Conservation (phyloP, 2,797 vertebrate species). For the Yasuhikotakia modesta region DNA sequence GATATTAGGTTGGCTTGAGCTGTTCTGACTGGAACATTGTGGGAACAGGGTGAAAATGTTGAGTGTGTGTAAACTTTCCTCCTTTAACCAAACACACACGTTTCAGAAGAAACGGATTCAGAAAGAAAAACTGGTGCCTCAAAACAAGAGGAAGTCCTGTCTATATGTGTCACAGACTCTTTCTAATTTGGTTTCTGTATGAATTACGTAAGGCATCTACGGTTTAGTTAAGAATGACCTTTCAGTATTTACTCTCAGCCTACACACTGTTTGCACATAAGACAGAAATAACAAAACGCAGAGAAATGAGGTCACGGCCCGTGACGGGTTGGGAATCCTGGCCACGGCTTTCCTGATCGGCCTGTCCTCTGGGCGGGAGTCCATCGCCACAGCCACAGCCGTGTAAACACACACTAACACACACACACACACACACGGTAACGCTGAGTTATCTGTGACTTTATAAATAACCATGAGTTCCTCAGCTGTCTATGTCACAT, state of each 20-base stretch:
- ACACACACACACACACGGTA: too few relatives aligned
- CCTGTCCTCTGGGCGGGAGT: constrained; percentile 52
- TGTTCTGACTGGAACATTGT: constrained; percentile 27
- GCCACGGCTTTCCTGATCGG: constrained; percentile 50
- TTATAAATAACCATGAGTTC: constrained; percentile 69
- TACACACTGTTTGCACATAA: constrained; percentile 40
- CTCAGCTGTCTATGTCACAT: constrained; percentile 51
- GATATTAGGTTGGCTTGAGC: background rate
- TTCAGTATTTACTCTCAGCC: constrained; percentile 10
- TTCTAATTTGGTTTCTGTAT: constrained; percentile 15
- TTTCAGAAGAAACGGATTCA: background rate
- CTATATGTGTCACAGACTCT: background rate
- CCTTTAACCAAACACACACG: constrained; percentile 30
- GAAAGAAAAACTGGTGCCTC: background rate
- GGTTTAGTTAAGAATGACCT: constrained; percentile 27
- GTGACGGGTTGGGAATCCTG: constrained; percentile 61
- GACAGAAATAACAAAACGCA: constrained; percentile 52
- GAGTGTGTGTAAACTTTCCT: too few relatives aligned
- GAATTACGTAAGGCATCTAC: constrained; percentile 39
- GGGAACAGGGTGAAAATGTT: too few relatives aligned
- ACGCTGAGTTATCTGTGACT: constrained; percentile 51
- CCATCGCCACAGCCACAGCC: constrained; percentile 61
- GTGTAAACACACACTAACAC: too few relatives aligned
- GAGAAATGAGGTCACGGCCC: constrained; percentile 59
- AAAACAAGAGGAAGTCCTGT: background rate